Evolutionary conservation across 2,888 invertebrate genomes (phyloP), one percentile per base, ranked within the genome.

Genomic region (Pammene fasciana): DNA sequence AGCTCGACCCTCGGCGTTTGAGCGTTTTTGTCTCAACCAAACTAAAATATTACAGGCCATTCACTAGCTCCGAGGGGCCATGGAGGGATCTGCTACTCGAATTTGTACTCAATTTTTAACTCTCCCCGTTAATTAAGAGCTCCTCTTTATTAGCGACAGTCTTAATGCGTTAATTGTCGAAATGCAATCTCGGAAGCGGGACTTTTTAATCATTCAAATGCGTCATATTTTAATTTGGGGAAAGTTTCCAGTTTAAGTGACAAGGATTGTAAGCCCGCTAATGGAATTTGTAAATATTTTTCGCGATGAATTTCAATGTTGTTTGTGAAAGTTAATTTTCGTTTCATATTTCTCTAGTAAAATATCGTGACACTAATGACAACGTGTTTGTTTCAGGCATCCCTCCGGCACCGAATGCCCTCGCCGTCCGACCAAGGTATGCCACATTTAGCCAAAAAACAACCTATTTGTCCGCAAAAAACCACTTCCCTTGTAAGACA

Each of bases 61-160:
- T 92, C 92, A 92, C 90, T 90, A 90, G 83, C 85, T 82, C 86
- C 86, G 82, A 78, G 83, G 76, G 77, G 76, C 77, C 72, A 81
- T 83, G 85, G 86, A 75, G 78, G 79, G 86, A 87, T 84, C 83
- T 82, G 88, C 86, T 88, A 92, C 91, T 90, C 88, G 90, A 92
- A 92, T 92, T 92, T 91, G 91, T 92, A 92, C 92, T 92, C 89
- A 90, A 91, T 92, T 92, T 92, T 92, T 92, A 92, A 91, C 89
- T 85, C 89, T 86, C 85, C 84, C 89, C 82, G 85, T 92, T 92
- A 92, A 92, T 92, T 92, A 92, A 92, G 89, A 88, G 86, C 82
- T 85, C 83, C 88, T 89, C 89, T 90, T 91, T 91, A 90, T 91
- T 90, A 90, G 89, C 87, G 83, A 85, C 85, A 83, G 83, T 86